Conservation (phyloP, 2,797 vertebrate genomes). For the Chrosomus eos region DNA sequence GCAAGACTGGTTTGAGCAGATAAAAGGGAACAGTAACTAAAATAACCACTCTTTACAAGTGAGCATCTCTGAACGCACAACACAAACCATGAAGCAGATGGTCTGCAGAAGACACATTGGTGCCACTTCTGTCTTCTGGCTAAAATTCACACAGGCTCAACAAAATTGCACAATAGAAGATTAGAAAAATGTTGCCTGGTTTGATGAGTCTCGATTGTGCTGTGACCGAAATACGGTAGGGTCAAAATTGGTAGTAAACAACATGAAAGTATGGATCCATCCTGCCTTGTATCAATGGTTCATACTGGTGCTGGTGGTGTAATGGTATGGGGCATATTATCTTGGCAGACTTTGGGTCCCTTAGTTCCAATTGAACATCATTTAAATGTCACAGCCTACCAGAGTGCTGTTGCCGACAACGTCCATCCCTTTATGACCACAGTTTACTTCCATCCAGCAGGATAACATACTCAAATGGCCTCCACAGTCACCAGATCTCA, state of each 20-base stretch:
- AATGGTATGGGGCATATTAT: not conserved
- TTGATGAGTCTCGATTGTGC: slow-evolving; percentile 28
- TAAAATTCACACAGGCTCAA: not conserved
- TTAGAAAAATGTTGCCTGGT: not conserved
- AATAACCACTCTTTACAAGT: not conserved
- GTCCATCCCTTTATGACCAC: slow-evolving; percentile 42
- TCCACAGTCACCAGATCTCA: no score
- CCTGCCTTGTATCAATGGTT: slow-evolving; percentile 47
- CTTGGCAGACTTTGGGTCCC: not conserved
- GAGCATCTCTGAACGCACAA: not conserved
- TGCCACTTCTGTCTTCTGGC: not conserved
- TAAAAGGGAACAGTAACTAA: not conserved
- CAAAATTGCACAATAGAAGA: not conserved
- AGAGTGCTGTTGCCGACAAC: slow-evolving; percentile 30
- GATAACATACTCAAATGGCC: not conserved
- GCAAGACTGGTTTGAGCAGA: slow-evolving; percentile 49
- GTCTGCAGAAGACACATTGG: not conserved
- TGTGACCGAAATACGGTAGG: slow-evolving; percentile 43
- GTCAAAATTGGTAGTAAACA: slow-evolving; percentile 55
- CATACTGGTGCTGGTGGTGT: not conserved
- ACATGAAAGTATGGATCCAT: slow-evolving; percentile 56
- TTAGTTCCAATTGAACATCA: not conserved
- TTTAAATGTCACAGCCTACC: not conserved
- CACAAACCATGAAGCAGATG: no score
- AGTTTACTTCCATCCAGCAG: slow-evolving; percentile 40